These are phyloP conservation scores for Melolontha melolontha DNA, from an alignment of 2,888 invertebrate genomes.

Conservation along the genomic window DNA sequence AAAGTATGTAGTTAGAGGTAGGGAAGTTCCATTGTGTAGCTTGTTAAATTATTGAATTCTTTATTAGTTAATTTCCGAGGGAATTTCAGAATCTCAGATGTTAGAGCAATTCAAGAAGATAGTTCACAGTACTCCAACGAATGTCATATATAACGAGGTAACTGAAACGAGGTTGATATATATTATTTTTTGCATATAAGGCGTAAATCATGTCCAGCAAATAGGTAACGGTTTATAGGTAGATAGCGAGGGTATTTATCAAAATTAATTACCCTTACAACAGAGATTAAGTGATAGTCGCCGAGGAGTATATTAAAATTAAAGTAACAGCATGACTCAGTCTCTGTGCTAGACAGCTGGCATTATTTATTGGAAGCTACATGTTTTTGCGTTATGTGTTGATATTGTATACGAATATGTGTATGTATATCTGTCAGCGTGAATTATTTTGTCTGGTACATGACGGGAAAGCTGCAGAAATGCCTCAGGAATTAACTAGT, in stretches of 20 bases:
- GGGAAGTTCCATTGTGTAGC: too few relatives aligned
- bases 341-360: conserved; percentile 40
- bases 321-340: conserved; percentile 43
- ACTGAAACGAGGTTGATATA: too few relatives aligned
- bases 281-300: conserved; percentile 41
- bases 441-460: conserved; percentile 12
- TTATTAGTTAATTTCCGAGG: too few relatives aligned
- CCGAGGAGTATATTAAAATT: conserved; percentile 41
- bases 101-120: too few relatives aligned
- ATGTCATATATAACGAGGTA: too few relatives aligned
- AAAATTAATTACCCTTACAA: conserved; percentile 43
- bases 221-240: conserved; percentile 28
- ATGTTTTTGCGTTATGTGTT: conserved; percentile 21
- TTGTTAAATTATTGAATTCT: too few relatives aligned
- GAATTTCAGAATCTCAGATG: too few relatives aligned
- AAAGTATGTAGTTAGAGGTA: too few relatives aligned
- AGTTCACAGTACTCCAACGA: too few relatives aligned
- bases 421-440: conserved; percentile 21
- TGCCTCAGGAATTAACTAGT: too few relatives aligned
- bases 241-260: conserved; percentile 36
- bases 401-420: not conserved
- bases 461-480: conserved; percentile 31
- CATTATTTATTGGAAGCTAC: conserved; percentile 38
- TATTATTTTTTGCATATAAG: conserved; percentile 9
- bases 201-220: conserved; percentile 27